phyloP scores from a whole-genome alignment of 2,888 invertebrate species.

The Hofmannophila pseudospretella region DNA sequence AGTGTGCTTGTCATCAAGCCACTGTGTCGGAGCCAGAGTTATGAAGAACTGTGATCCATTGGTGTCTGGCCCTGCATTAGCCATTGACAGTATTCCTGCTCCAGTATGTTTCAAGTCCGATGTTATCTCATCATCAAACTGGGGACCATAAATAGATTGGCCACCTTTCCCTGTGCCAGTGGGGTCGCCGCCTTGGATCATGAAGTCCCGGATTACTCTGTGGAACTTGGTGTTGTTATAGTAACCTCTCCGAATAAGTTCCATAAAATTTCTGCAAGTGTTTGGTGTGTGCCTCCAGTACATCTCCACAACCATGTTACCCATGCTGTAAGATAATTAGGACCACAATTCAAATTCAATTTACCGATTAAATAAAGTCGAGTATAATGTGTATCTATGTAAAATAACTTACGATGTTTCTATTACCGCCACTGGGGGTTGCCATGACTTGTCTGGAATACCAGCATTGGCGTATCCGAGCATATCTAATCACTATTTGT shows the following conservation, averaged over 20 bases:
- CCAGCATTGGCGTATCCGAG: constrained; percentile 80
- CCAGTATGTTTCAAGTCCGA: constrained; percentile 96
- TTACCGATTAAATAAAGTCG: too few relatives aligned
- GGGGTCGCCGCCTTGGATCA: constrained; percentile 98
- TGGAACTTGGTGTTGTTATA: constrained; percentile 98
- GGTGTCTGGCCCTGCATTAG: constrained; percentile 97
- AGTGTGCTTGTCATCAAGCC: constrained; percentile 98
- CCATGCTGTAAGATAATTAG: constrained; percentile 92
- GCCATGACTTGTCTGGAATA: constrained; percentile 93
- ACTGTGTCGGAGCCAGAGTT: constrained; percentile 96
- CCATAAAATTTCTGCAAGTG: constrained; percentile 98
- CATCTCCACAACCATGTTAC: constrained; percentile 92
- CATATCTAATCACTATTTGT: constrained; percentile 44
- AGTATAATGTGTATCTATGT: too few relatives aligned
- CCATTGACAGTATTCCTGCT: constrained; percentile 96
- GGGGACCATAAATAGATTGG: constrained; percentile 95
- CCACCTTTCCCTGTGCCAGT: constrained; percentile 98
- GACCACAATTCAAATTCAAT: too few relatives aligned
- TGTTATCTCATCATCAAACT: constrained; percentile 97
- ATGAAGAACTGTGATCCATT: constrained; percentile 99
- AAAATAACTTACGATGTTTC: constrained; percentile 88
- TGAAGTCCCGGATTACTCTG: constrained; percentile 94
- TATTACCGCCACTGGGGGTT: constrained; percentile 88
- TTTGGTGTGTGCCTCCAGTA: constrained; percentile 99
- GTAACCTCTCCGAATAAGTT: constrained; percentile 93